Conservation (phyloP, 2,113 vertebrate species). For the Strix uralensis region DNA sequence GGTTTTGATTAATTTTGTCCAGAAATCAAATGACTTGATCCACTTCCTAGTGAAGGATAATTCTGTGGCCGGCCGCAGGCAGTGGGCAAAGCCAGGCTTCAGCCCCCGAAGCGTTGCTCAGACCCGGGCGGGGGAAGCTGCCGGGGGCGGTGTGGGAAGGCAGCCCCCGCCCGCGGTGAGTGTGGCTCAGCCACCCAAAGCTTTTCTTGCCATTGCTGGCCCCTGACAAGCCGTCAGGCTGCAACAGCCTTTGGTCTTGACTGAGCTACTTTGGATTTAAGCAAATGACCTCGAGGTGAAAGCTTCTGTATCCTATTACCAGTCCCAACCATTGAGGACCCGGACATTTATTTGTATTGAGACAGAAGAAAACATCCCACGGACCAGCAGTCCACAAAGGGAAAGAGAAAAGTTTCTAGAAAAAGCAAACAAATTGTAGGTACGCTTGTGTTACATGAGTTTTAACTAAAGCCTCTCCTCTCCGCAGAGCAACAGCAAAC, state of each 20-base stretch:
- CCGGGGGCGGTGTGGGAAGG: fast-evolving
- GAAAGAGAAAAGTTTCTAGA: background rate
- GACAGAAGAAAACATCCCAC: slow-evolving; percentile 10
- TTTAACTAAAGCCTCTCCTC: slow-evolving; percentile 32
- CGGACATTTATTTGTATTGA: background rate
- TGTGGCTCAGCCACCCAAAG: background rate
- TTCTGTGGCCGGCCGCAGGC: fast-evolving
- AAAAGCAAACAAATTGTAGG: slow-evolving; percentile 29
- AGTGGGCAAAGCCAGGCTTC: background rate
- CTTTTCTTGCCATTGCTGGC: fast-evolving
- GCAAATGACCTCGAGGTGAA: background rate
- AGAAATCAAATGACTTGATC: background rate
- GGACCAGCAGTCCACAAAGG: background rate
- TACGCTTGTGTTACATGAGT: background rate
- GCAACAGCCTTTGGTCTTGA: background rate
- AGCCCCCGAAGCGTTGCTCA: background rate
- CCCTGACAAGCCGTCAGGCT: background rate
- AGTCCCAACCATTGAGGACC: background rate
- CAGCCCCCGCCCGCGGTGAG: fast-evolving
- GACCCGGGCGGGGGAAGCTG: background rate
- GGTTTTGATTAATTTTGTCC: background rate
- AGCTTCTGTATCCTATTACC: background rate
- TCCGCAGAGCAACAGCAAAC: slow-evolving; percentile 25
- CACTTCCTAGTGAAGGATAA: background rate
- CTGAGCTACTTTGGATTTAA: background rate